These are phyloP conservation scores for Tiliqua scincoides DNA, from an alignment of 2,113 vertebrate genomes.

Conservation along the genomic window DNA sequence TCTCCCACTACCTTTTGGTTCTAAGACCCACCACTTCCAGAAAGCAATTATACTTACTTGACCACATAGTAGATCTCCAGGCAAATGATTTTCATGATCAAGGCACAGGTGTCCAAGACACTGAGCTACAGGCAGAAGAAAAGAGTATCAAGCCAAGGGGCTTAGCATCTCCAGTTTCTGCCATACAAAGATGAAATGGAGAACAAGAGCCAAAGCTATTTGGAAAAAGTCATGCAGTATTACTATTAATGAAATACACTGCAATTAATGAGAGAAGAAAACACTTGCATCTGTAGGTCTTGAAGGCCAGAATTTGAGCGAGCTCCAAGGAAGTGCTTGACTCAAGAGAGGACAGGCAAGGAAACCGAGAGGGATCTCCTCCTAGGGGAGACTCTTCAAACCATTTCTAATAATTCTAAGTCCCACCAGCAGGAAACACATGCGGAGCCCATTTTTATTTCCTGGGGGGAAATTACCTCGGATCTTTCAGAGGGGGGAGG, in stretches of 20 bases:
- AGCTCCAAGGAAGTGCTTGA: too few species aligned
- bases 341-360: too few species aligned
- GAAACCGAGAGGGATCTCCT: too few species aligned
- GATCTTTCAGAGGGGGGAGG: constrained; percentile 87
- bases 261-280: too few species aligned
- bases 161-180: neutral
- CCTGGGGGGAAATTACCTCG: constrained; percentile 80
- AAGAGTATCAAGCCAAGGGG: neutral
- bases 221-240: neutral
- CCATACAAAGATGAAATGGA: neutral
- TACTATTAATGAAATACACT: too few species aligned
- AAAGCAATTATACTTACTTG: constrained; percentile 80
- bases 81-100: constrained; percentile 97
- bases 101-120: constrained; percentile 94
- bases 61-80: constrained; percentile 97
- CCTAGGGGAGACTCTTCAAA: too few species aligned
- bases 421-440: neutral
- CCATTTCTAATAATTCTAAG: too few species aligned
- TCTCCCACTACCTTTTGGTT: neutral
- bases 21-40: neutral
- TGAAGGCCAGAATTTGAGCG: too few species aligned
- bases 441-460: neutral
- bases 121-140: constrained; percentile 81
- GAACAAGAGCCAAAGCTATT: neutral
- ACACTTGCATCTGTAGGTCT: too few species aligned